These are phyloP conservation scores for Lepus timidus DNA, from an alignment of 2,113 vertebrate genomes.

Conservation along the genomic window DNA sequence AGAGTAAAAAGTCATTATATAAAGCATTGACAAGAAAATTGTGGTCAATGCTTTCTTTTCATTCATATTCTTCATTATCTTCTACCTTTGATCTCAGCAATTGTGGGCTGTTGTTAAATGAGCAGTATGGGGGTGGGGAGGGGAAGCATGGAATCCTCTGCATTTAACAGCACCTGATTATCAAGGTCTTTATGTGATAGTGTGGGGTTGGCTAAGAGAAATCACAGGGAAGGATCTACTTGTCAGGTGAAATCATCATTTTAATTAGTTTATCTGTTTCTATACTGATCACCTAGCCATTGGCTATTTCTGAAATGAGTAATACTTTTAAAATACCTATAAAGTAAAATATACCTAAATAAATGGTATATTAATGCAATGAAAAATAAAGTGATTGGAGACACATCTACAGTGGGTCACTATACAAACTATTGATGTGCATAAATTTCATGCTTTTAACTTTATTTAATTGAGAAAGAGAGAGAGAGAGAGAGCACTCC, in stretches of 20 bases:
- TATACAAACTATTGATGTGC: not conserved
- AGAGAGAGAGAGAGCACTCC: too few relatives aligned
- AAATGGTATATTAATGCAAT: not conserved
- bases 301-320: conserved; percentile 35
- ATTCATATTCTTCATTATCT: not conserved
- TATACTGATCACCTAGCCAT: not conserved
- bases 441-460: not conserved
- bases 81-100: not conserved
- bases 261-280: conserved; percentile 43
- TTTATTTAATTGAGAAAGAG: too few relatives aligned
- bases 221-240: not conserved
- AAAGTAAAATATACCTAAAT: conserved; percentile 26
- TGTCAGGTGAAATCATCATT: conserved; percentile 32
- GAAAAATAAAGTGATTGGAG: not conserved
- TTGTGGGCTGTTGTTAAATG: conserved; percentile 37
- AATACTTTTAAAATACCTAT: not conserved
- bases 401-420: not conserved
- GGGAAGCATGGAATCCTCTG: not conserved
- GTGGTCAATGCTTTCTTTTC: conserved; percentile 14
- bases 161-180: not conserved
- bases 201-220: not conserved
- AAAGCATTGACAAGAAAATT: not conserved
- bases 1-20: not conserved
- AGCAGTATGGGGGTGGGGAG: not conserved
- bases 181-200: not conserved